A percentile compares a stretch with the other conserved stretches of the same genome.
These are phyloP conservation scores for Montipora cactus DNA, from an alignment of 64 coral and sea anemone genomes.

Conservation along the genomic window DNA sequence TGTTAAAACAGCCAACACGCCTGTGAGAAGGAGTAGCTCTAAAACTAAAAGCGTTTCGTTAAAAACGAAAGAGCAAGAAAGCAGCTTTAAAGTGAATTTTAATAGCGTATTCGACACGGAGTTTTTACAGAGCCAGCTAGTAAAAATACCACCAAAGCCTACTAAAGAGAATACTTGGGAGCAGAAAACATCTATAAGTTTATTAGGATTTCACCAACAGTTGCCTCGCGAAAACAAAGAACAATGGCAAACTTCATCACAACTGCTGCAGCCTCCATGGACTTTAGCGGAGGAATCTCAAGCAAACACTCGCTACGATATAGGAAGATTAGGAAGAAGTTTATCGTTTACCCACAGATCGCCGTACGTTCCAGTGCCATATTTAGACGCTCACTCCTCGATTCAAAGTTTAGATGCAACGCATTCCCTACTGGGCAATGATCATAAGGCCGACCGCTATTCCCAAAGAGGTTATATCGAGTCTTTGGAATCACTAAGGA, in stretches of 20 bases:
- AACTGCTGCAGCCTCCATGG: background rate
- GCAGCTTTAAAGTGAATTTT: background rate
- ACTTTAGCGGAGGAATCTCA: background rate
- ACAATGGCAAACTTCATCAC: background rate
- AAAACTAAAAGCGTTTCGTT: background rate
- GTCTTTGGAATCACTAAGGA: background rate
- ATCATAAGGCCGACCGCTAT: background rate
- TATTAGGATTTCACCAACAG: background rate
- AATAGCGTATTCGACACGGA: background rate
- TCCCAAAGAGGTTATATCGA: background rate
- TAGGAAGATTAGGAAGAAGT: background rate
- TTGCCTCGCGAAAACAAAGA: background rate
- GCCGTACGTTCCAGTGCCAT: constrained; percentile 11
- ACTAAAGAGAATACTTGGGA: background rate
- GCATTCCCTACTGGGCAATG: background rate
- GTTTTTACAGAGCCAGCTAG: no score
- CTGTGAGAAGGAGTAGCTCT: background rate
- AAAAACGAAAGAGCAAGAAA: background rate
- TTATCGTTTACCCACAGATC: background rate
- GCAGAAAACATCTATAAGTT: background rate
- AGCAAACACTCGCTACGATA: background rate
- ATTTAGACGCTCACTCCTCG: background rate
- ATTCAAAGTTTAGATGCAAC: background rate
- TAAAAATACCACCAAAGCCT: background rate
- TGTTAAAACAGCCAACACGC: background rate